Base-by-base conservation (phyloP, 2,797 vertebrate species). In the Coranthus polyacanthus region DNA sequence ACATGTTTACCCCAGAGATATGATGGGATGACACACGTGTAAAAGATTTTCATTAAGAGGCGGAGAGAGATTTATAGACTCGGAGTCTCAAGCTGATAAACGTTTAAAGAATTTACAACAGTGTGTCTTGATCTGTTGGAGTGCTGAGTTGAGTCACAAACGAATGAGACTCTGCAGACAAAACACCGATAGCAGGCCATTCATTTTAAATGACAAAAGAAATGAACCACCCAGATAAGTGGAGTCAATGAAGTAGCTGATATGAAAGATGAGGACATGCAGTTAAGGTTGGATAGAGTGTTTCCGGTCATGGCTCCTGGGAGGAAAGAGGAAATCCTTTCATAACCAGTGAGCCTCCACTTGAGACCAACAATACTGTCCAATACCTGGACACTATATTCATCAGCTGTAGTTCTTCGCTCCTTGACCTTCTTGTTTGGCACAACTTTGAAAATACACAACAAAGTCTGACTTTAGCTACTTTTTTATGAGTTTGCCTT, bases 261-360 rank as follows among this genome's bases (percentile, higher is more conserved):
- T 67, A 75, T 79, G 68, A 86, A 56, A 58, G 51, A 80, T 62
- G 72, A 56, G 45, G 49, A 68, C 60, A 52, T 45, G 43, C 24
- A 42, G 71, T 67, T 60, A 15, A 70, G 50, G 50, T 21, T 75
- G 61, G 55, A 79, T 15, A 3, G 36, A 43, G 26, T 44, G 44
- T 50, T 72, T 82, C 61, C 41, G 34, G 57, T 44, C 18, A 15
- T 2, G 37, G 57, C 75, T 75, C 80, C 71, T 50, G 50, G 62
- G 67, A 85, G 74, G 69, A 78, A 86, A 70, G 37, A 73, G 88
- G 78, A 90, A 79, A 87, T 88, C 66, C 85, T 82, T 56, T 80
- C 54, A 72, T 72, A 66, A 37, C 60, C 61, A 78, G 12, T 32
- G 9, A 67, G 44, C 39, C 51, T 63, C 67, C 49, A 51, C 47